Evolutionary conservation across 35 echinoderm and acorn worm genomes (phyloP).

Genomic region (Anneissia japonica): DNA sequence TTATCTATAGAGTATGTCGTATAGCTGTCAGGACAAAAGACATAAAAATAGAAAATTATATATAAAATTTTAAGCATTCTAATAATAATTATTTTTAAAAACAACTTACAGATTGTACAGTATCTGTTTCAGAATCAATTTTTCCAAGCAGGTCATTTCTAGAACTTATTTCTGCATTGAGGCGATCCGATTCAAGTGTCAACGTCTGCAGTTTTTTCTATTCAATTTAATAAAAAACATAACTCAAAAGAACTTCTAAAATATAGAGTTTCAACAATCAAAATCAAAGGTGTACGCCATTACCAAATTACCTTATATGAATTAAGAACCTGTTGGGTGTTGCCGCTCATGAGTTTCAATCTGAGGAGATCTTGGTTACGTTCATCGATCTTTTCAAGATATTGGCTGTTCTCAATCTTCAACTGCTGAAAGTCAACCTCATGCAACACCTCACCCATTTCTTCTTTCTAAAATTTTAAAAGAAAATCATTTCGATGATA

Average conservation of each 20-base stretch:
- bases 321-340: slow-evolving; percentile 93
- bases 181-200: slow-evolving; percentile 92
- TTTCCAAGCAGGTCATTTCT: slow-evolving; percentile 82
- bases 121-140: slow-evolving; percentile 89
- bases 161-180: slow-evolving; percentile 69
- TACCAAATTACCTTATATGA: slow-evolving; percentile 72
- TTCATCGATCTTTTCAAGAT: slow-evolving; percentile 97
- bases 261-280: too few relatives aligned
- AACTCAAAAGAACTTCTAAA: too few relatives aligned
- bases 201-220: slow-evolving; percentile 96
- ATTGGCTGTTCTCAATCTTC: slow-evolving; percentile 99
- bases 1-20: too few relatives aligned
- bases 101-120: slow-evolving; percentile 70
- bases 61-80: too few relatives aligned
- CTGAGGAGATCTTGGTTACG: slow-evolving; percentile 87
- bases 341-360: slow-evolving; percentile 91
- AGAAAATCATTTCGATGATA: too few relatives aligned
- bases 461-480: slow-evolving; percentile 90
- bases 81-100: too few relatives aligned
- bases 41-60: too few relatives aligned
- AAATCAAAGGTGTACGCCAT: too few relatives aligned
- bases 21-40: too few relatives aligned
- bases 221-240: not conserved
- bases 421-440: slow-evolving; percentile 98
- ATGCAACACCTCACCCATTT: slow-evolving; percentile 96